phyloP scores from a whole-genome alignment of 2,888 invertebrate genomes.

The Arrhopalites spinosus region DNA sequence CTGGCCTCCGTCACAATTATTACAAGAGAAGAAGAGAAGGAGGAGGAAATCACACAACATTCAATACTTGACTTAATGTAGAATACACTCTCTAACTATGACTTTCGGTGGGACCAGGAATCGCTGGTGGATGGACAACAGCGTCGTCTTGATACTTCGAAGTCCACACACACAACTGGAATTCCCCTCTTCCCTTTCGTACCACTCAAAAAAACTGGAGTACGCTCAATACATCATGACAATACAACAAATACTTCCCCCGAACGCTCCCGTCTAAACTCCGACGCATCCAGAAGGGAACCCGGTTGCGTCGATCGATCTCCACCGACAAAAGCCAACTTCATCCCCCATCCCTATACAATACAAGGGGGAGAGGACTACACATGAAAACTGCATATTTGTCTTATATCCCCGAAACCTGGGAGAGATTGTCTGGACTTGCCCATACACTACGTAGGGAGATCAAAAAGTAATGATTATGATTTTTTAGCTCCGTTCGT shows the following conservation, averaged over 20 bases:
- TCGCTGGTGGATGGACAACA: background rate
- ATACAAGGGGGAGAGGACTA: no score
- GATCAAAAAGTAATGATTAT: no score
- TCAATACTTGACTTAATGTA: background rate
- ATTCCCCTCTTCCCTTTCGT: background rate
- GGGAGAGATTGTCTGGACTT: no score
- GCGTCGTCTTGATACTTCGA: background rate
- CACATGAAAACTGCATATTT: no score
- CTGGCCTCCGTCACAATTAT: background rate
- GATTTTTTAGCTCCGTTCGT: no score
- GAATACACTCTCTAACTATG: no score
- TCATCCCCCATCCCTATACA: no score
- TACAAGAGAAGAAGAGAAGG: background rate
- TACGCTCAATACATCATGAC: background rate
- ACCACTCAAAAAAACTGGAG: background rate
- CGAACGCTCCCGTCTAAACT: conserved; percentile 13
- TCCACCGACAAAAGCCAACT: no score
- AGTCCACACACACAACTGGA: no score
- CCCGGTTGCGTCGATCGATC: conserved; percentile 31
- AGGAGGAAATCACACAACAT: background rate
- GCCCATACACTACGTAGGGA: no score
- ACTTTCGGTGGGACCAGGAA: no score
- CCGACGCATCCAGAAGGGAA: conserved; percentile 28
- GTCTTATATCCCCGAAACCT: no score
- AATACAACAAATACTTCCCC: conserved; percentile 1